Conservation (phyloP, 2,113 vertebrate species). For the Sisor rabdophorus region DNA sequence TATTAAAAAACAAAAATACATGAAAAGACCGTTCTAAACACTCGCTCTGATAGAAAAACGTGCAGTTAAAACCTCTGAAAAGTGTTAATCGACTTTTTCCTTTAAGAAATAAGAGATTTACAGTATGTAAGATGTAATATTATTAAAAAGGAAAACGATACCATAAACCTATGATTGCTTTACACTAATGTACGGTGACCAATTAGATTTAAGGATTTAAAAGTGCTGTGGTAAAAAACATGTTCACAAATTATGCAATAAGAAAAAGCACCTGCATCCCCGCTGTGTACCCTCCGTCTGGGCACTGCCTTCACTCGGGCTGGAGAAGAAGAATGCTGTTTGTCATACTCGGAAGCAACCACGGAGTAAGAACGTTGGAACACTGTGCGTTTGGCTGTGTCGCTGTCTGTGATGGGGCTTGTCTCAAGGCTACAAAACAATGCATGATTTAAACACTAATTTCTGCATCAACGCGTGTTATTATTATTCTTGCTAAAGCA, state of each 20-base stretch:
- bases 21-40: not conserved
- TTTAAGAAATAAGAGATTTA: too few species aligned
- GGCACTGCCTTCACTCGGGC: conserved; percentile 93
- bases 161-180: not conserved
- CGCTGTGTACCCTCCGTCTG: conserved; percentile 93
- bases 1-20: conserved; percentile 51
- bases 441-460: not conserved
- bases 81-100: too few species aligned
- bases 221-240: not conserved
- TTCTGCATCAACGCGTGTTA: not conserved
- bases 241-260: not conserved
- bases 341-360: conserved; percentile 97
- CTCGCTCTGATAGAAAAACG: too few species aligned
- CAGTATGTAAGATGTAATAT: too few species aligned
- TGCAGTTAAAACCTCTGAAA: too few species aligned
- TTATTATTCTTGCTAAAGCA: not conserved
- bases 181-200: not conserved
- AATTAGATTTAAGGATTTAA: too few species aligned
- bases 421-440: conserved; percentile 83
- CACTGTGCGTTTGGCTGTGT: conserved; percentile 92
- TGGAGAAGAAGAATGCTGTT: conserved; percentile 92
- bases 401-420: conserved; percentile 95
- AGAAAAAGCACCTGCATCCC: conserved; percentile 82
- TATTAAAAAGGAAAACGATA: not conserved
- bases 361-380: conserved; percentile 98